Conservation (phyloP, 2,888 invertebrate species). For the Marronus borbonicus region DNA sequence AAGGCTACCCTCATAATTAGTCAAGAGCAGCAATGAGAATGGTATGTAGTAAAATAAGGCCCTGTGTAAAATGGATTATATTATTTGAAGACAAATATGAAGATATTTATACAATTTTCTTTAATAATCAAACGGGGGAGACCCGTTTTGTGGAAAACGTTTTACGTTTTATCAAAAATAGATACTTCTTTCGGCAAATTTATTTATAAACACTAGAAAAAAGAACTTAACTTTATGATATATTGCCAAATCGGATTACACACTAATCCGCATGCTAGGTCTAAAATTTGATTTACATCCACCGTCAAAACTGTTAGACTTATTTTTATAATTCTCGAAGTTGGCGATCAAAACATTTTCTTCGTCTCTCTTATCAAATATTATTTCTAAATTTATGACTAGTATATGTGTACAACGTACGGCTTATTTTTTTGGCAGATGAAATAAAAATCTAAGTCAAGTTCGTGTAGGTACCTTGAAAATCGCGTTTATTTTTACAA, state of each 20-base stretch:
- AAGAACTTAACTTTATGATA: too few species aligned
- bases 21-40: too few species aligned
- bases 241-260: neutral
- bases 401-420: neutral
- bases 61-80: too few species aligned
- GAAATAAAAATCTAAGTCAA: slow-evolving; percentile 47
- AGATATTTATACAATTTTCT: too few species aligned
- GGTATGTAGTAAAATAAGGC: too few species aligned
- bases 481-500: slow-evolving; percentile 43
- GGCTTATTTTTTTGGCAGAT: slow-evolving; percentile 37
- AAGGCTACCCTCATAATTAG: too few species aligned
- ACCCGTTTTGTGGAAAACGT: too few species aligned
- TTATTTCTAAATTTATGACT: slow-evolving; percentile 38
- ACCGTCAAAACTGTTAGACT: slow-evolving; percentile 7
- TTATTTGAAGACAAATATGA: too few species aligned
- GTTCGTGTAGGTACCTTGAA: slow-evolving; percentile 41
- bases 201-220: too few species aligned
- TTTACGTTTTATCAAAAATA: too few species aligned
- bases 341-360: slow-evolving; percentile 28
- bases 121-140: too few species aligned
- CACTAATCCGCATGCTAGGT: neutral
- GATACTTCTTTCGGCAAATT: too few species aligned
- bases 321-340: slow-evolving; percentile 17
- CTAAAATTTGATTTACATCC: neutral
- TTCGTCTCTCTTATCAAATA: slow-evolving; percentile 31